Base-by-base conservation (phyloP, 2,888 invertebrate species). In the Pristionchus fissidentatus region DNA sequence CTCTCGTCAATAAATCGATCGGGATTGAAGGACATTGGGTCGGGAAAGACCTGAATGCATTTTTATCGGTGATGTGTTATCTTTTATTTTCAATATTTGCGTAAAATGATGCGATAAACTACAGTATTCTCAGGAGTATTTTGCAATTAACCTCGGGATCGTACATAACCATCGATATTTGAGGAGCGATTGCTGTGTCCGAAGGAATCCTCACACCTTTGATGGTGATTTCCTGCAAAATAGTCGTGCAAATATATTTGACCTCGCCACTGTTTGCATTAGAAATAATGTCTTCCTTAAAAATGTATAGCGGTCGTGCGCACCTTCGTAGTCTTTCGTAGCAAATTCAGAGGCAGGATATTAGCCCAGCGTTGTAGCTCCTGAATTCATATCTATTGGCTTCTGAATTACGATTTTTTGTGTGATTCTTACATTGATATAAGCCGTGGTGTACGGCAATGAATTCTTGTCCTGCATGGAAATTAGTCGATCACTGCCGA, bases 321-420 rank as follows among this genome's bases (percentile, higher is more conserved):
- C 4, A 43, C 70, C 57, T 57, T 55, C 7, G 22, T 79, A 84
- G 19, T 84, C 43, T 29, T 70, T 78, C 19, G 83, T 82, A 22
- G 49, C 7, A 86, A 77, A 75, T 87, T 87, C 83, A 84, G 84
- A 29, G 87, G 86, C 0, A 87, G 79, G n/a, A 87, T 81, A 62
- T 87, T 87, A 26, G 86, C 87, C 8, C 82, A 75, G 15, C 87
- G 83, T 84, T 87, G 87, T 5, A 85, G 55, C 83, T 87, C 87
- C 87, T 87, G 73, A 46, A 66, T 2, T 49, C 1, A 41, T 5
- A n/a, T 19, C 26, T 22, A n/a, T n/a, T n/a, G n/a, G n/a, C n/a
- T n/a, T n/a, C n/a, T n/a, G n/a, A n/a, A n/a, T n/a, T n/a, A n/a
- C n/a, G n/a, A n/a, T n/a, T n/a, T 10, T 22, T 3, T 43, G 8